phyloP scores from a whole-genome alignment of 2,888 invertebrate species.

The Tortricodes alternella region DNA sequence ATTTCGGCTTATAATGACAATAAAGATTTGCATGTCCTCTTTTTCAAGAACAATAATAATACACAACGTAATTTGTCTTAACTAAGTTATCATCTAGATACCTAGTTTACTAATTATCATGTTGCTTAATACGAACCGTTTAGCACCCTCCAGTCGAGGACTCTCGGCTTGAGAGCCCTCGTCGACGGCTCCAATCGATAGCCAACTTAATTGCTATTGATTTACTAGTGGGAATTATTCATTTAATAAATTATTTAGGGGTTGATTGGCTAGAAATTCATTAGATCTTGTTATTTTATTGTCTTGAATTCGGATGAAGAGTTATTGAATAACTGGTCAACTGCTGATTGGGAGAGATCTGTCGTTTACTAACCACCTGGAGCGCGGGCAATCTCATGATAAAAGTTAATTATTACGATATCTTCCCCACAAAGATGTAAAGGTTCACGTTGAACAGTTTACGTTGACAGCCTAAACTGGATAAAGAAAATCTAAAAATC shows the following conservation, averaged over 20 bases:
- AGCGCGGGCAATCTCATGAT: too few species aligned
- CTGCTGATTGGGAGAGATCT: too few species aligned
- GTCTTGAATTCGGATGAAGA: not conserved
- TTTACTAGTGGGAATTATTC: slow-evolving; percentile 4
- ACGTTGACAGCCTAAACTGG: too few species aligned
- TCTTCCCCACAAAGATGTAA: too few species aligned
- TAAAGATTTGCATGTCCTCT: too few species aligned
- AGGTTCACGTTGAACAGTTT: too few species aligned
- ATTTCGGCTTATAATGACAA: too few species aligned
- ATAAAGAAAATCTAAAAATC: too few species aligned
- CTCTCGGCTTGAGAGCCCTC: slow-evolving; percentile 35
- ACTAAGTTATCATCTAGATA: not conserved
- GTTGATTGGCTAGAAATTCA: slow-evolving; percentile 21
- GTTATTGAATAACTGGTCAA: too few species aligned
- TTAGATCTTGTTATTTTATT: not conserved
- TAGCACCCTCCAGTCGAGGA: slow-evolving; percentile 37
- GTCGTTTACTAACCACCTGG: too few species aligned
- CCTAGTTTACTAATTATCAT: slow-evolving; percentile 9
- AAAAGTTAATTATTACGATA: too few species aligned
- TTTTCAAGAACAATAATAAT: too few species aligned
- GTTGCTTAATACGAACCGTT: slow-evolving; percentile 22
- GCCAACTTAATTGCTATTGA: slow-evolving; percentile 25
- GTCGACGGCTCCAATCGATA: slow-evolving; percentile 28
- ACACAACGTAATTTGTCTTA: not conserved
- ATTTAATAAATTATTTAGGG: not conserved